These are phyloP conservation scores for Ptyas mucosa DNA, from an alignment of 2,113 vertebrate species.

Conservation along the genomic window DNA sequence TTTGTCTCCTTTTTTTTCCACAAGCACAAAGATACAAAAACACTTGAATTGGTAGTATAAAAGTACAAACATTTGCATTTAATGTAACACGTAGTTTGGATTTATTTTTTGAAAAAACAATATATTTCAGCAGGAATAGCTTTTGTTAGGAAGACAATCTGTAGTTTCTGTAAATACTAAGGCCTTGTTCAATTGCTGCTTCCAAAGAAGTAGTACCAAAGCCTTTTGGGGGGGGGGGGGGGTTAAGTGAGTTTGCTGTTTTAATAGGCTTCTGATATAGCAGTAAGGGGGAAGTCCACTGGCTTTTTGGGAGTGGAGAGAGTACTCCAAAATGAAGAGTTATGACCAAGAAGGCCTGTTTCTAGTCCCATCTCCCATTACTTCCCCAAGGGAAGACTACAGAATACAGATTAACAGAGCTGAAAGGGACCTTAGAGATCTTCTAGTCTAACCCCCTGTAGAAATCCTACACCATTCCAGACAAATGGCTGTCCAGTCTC, in stretches of 20 bases:
- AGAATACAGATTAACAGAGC: neutral
- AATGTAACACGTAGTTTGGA: neutral
- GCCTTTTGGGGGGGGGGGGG: rapidly evolving
- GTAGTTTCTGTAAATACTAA: no score
- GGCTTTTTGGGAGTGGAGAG: neutral
- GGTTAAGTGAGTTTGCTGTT: neutral
- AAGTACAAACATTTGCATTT: neutral
- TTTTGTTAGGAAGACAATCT: neutral
- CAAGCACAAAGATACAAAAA: neutral
- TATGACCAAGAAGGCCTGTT: neutral
- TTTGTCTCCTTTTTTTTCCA: neutral
- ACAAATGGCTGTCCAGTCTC: neutral
- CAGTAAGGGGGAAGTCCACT: neutral
- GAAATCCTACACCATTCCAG: neutral
- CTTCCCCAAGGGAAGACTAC: neutral
- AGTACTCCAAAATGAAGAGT: neutral
- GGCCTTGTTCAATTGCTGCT: neutral
- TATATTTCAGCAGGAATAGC: neutral
- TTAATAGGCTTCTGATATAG: neutral
- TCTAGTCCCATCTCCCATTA: neutral
- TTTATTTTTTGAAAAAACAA: neutral
- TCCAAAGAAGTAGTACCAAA: neutral
- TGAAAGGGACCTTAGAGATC: neutral
- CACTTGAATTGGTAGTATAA: neutral
- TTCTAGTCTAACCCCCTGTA: neutral